These are phyloP conservation scores for Porites australiensis DNA, from an alignment of 64 coral and sea anemone genomes.

Conservation along the genomic window DNA sequence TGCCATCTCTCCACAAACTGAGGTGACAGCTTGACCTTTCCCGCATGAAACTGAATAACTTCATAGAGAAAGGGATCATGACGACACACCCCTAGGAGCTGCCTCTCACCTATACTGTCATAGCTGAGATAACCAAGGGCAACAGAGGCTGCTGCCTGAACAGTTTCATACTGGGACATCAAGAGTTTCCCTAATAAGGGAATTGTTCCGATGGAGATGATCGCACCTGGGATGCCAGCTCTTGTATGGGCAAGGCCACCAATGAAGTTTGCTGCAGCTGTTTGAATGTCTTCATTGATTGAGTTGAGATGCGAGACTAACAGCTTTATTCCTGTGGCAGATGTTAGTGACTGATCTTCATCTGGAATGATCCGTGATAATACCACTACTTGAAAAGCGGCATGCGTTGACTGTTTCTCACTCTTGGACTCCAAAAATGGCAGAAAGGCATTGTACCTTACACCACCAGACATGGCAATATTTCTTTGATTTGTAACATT, in stretches of 20 bases:
- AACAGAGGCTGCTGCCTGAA: slow-evolving; percentile 85
- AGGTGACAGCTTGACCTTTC: slow-evolving; percentile 93
- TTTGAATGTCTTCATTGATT: slow-evolving; percentile 80
- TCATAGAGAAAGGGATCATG: slow-evolving; percentile 92
- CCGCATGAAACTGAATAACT: slow-evolving; percentile 90
- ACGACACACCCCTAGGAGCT: slow-evolving; percentile 90
- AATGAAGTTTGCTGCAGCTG: slow-evolving; percentile 88
- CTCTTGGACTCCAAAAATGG: slow-evolving; percentile 85
- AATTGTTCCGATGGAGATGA: slow-evolving; percentile 92
- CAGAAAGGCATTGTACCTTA: slow-evolving; percentile 85
- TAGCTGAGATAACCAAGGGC: slow-evolving; percentile 92
- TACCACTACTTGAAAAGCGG: slow-evolving; percentile 95
- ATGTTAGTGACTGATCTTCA: slow-evolving; percentile 89
- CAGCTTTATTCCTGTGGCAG: slow-evolving; percentile 88
- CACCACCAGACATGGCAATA: slow-evolving; percentile 87
- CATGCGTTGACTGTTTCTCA: slow-evolving; percentile 68
- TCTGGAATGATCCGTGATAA: slow-evolving; percentile 95
- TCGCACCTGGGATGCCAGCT: slow-evolving; percentile 93
- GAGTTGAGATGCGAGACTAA: slow-evolving; percentile 83
- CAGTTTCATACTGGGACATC: slow-evolving; percentile 87
- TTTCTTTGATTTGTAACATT: slow-evolving; percentile 87
- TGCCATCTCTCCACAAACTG: slow-evolving; percentile 99
- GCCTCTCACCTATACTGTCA: slow-evolving; percentile 85
- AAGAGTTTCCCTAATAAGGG: slow-evolving; percentile 78
- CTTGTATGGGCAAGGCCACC: slow-evolving; percentile 91